Evolutionary conservation across 2,888 invertebrate species (phyloP), one percentile per base, ranked within the genome.

Genomic region (Acleris laterana): DNA sequence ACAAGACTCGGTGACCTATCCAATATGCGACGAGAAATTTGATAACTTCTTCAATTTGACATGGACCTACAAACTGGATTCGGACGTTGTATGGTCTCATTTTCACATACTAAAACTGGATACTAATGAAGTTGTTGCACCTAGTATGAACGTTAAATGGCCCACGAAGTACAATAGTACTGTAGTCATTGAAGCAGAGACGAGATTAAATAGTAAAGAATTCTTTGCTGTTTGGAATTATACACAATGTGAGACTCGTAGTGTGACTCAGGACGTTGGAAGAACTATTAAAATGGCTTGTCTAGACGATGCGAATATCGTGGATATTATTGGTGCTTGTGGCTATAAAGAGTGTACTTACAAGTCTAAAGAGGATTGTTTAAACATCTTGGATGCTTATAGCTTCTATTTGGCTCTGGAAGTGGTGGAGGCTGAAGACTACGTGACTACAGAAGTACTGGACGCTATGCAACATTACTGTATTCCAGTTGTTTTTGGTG

Each of bases 401-500:
- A 57, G 17, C 20, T 57, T 57, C 16, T 57, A 25, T 57, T 25
- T 57, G 22, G 57, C 57, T 5, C 46, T 57, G 5, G 46, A 57
- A n/a, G n/a, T 16, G 1, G 46, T 46, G 5, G 25, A 46, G 46
- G 57, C 57, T 20, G 46, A 46, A 1, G 57, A 42, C 28, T 60
- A 20, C 49, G 25, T 56, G 13, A 50, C 42, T 2, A 60, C 9
- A 7, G 32, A 42, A 17, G 25, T 55, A 51, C 11, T 63, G 46
- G 49, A 59, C 55, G 28, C 63, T 46, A 9, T 44, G 49, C 6
- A 22, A 16, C 48, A 66, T 28, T 46, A 62, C 53, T 56, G 57
- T 13, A 28, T 66, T 3, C 66, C 66, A 6, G 38, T 66, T 5
- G 61, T 66, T 32, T 66, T 51, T 53, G 66, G 66, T 6, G 57